Base-by-base conservation (phyloP, 2,113 vertebrate genomes). In the Paraplagusia blochii region DNA sequence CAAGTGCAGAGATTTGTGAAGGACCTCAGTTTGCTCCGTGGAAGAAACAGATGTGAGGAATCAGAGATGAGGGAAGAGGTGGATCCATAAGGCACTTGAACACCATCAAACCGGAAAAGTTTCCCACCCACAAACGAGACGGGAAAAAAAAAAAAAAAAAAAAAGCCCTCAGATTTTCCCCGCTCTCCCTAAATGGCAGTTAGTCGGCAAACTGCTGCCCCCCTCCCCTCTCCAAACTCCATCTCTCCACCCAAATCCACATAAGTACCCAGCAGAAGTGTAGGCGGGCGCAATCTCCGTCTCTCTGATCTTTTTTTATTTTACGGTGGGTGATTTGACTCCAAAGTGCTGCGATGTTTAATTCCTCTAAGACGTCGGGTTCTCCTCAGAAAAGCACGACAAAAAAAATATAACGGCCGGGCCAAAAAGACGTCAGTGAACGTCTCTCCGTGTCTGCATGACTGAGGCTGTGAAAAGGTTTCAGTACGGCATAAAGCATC, bases 31-130 rank as follows among this genome's bases (percentile, higher is more conserved):
- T 34, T 1, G 19, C 38, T 43, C 34, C 13, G 33, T 61, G 63
- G 58, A 43, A 53, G 61, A 58, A 83, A 57, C 69, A 69, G 70
- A 80, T 74, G 74, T 72, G 60, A 58, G 64, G 73, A 59, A 65
- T 64, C 58, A 52, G 62, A 84, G 62, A 66, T 61, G 54, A 58
- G 63, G 63, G 35, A 15, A 35, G 55, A 65, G 53, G 61, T 65
- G 70, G 75, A 75, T 71, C 81, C 87, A 74, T 58, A 89, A 90
- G 88, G 89, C 90, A 91, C 90, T 90, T 89, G 79, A 82, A 88
- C 78, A 62, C 72, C 72, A 78, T 70, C 79, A 67, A 66, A 72
- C 72, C 69, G 72, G 68, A 81, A 77, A 76, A 83, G 64, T 73
- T 59, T 69, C 76, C 80, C 75, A 64, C 77, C 74, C 75, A 72